Evolutionary conservation across 2,797 vertebrate species (phyloP), one percentile per base, ranked within the genome.

Genomic region (Intellagama lesueurii): DNA sequence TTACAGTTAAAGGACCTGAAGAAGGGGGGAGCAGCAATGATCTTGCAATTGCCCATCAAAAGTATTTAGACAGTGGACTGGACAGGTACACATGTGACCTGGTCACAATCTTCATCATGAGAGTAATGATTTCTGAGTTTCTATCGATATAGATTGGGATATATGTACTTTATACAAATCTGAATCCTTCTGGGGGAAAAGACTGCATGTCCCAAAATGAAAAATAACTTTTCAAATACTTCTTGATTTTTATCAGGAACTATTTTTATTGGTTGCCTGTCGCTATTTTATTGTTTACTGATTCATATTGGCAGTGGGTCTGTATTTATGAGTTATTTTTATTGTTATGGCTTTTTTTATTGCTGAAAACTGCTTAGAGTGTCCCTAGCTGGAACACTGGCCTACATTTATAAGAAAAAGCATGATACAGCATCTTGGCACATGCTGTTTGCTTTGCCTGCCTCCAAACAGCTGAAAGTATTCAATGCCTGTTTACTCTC

Each of bases 271-370:
- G 56, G 1, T 81, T 66, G 40, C 56, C 30, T 68, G 44, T 35
- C 68, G 7, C 2, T 47, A 28, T 73, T 85, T 85, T 28, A 85
- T 40, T 35, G 14, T n/a, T 30, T 76, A 75, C 52, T 64, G 22
- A 7, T 85, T 76, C 64, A 60, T 64, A 26, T 28, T 49, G 40
- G 40, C 22, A 68, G 44, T 49, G 26, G 26, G 60, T 30, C 44
- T 60, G n/a, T 81, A 81, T 81, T 66, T 81, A 26, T 81, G 32
- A 81, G 56, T 35, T 66, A 24, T n/a, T 35, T 81, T 81, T 81
- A 66, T 81, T 81, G 56, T 81, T 47, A 83, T 47, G 24, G 66
- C 14, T 40, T 47, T 69, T 83, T 69, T 44, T 26, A 82, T 66
- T 82, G 64, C 35, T 68, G 64, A 7, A 68, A 66, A 40, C 19